Base-by-base conservation (phyloP, 2,888 invertebrate genomes). In the Pemphredon lugubris region DNA sequence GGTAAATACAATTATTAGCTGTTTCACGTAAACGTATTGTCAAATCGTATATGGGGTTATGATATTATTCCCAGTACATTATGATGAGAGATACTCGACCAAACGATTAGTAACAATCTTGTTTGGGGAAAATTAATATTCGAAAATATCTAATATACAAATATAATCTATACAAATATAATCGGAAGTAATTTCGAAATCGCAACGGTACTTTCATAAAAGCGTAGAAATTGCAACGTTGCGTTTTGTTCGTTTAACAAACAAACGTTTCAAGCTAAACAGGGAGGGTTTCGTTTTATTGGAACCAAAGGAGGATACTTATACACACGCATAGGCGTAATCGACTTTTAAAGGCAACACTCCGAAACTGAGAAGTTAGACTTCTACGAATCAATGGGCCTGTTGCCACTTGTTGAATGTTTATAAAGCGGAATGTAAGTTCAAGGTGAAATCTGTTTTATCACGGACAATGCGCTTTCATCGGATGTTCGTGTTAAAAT, bases 361-460 rank as follows among this genome's bases (percentile, higher is more conserved):
- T 63, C 51, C 51, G 32, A 40, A 72, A 72, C 72, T 68, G 58
- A 59, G 66, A 61, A 70, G 54, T 70, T 71, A 18, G 40, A 67
- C 58, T 61, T 32, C 50, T 50, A 39, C 69, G 57, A 69, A 55
- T 58, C 82, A 45, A 69, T 60, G 61, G 73, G 59, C 57, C 68
- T 60, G 59, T 79, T 63, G 60, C 79, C 77, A 82, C 79, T 79
- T 79, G 79, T 79, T 79, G 79, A 79, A 79, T 80, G 79, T 79
- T 79, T 79, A 79, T 82, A 79, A 82, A 82, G 80, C 61, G 57
- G 53, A 47, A 73, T 54, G 47, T 58, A 74, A 69, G 69, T 64
- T 45, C 16, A 51, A 59, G 58, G 47, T 57, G 47, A 20, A 18
- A 21, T 14, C 30, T 53, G 18, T 44, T 50, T n/a, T 32, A 9